phyloP scores from a whole-genome alignment of 2,888 invertebrate genomes.

The Cactoblastis cactorum region DNA sequence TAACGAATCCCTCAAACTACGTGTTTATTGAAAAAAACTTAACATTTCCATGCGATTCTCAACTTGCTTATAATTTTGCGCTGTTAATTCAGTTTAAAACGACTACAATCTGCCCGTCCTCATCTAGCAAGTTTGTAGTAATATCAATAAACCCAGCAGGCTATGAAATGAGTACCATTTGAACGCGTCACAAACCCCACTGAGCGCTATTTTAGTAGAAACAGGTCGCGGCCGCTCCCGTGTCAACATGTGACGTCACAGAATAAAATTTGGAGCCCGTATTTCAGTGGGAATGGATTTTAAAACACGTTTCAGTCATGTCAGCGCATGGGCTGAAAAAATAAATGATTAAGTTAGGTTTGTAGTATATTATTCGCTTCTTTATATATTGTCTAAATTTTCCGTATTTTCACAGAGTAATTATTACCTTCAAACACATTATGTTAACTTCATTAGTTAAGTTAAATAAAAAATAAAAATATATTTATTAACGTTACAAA shows the following conservation, averaged over 20 bases:
- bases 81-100: neutral
- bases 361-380: too few species aligned
- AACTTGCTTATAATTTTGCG: neutral
- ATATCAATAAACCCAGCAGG: neutral
- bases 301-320: neutral
- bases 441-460: too few species aligned
- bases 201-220: neutral
- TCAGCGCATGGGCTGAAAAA: too few species aligned
- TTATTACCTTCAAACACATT: too few species aligned
- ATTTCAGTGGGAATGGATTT: neutral
- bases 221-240: neutral
- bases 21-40: too few species aligned
- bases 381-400: too few species aligned
- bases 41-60: too few species aligned
- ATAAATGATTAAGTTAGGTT: too few species aligned
- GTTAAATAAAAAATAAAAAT: too few species aligned
- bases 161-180: neutral
- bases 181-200: neutral
- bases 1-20: too few species aligned
- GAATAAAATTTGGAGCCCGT: neutral
- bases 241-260: neutral
- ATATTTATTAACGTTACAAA: too few species aligned
- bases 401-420: too few species aligned
- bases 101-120: neutral
- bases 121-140: neutral